phyloP scores from a whole-genome alignment of 2,888 invertebrate genomes.

The Caenorhabditis sulstoni region DNA sequence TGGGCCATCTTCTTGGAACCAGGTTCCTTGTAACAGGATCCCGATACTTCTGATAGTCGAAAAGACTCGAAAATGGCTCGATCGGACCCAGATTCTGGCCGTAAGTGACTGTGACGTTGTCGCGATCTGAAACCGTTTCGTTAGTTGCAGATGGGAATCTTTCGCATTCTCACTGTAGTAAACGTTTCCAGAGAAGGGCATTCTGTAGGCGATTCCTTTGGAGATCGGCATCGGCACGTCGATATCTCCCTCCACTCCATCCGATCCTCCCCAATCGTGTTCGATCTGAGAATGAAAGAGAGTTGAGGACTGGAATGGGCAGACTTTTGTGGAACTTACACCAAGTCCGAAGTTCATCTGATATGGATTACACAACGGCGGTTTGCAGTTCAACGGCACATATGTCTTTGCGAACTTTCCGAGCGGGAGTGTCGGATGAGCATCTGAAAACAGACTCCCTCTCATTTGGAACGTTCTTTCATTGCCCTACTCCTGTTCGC shows the following conservation, averaged over 20 bases:
- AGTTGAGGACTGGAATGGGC: background rate
- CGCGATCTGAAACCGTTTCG: conserved; percentile 63
- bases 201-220: conserved; percentile 74
- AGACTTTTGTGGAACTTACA: no score
- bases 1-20: background rate
- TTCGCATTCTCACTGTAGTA: conserved; percentile 64
- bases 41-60: conserved; percentile 68
- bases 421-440: conserved; percentile 70
- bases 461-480: background rate
- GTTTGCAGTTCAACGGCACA: conserved; percentile 69
- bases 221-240: conserved; percentile 73
- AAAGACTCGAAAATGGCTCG: conserved; percentile 71
- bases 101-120: conserved; percentile 75
- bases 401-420: conserved; percentile 68
- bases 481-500: conserved; percentile 67
- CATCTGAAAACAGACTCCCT: conserved; percentile 11
- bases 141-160: background rate
- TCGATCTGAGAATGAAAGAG: conserved; percentile 64
- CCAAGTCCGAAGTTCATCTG: conserved; percentile 70
- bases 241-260: conserved; percentile 75
- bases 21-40: conserved; percentile 37
- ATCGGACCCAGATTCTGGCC: conserved; percentile 73
- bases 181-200: conserved; percentile 74
- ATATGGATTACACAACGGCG: conserved; percentile 74
- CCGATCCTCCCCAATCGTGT: conserved; percentile 72